Conservation (phyloP, 1,140 invertebrate genomes). For the Dryas iulia region DNA sequence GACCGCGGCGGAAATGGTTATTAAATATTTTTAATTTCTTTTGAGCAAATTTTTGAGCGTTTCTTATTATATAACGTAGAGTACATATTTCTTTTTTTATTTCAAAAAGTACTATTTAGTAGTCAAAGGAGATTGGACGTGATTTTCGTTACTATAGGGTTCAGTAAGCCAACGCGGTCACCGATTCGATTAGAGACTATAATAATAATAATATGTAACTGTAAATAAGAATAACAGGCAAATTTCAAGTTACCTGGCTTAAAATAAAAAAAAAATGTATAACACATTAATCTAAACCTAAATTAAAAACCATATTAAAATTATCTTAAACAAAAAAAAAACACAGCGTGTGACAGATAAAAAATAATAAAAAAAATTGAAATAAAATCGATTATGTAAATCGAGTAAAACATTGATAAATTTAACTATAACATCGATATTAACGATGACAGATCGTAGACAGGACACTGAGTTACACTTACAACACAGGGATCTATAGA, state of each 20-base stretch:
- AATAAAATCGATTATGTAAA: neutral
- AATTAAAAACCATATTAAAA: neutral
- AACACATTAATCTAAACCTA: neutral
- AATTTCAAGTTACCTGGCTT: neutral
- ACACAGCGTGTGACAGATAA: neutral
- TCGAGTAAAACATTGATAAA: neutral
- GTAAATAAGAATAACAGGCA: neutral
- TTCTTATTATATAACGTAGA: neutral
- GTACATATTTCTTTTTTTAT: neutral
- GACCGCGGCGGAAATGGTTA: neutral
- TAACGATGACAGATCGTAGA: neutral
- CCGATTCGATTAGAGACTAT: neutral
- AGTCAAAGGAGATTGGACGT: neutral
- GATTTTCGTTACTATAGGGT: neutral
- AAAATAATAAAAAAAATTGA: neutral
- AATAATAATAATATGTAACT: too few relatives aligned
- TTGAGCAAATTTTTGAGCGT: conserved; percentile 1
- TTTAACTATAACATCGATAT: neutral
- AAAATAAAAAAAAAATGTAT: neutral
- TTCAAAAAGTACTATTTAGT: neutral
- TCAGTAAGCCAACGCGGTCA: neutral
- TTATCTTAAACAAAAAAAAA: neutral
- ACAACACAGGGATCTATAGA: neutral
- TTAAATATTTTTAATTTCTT: neutral
- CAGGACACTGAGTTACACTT: neutral